Evolutionary conservation across 2,113 vertebrate species (phyloP).

Genomic region (Petroica traversi): DNA sequence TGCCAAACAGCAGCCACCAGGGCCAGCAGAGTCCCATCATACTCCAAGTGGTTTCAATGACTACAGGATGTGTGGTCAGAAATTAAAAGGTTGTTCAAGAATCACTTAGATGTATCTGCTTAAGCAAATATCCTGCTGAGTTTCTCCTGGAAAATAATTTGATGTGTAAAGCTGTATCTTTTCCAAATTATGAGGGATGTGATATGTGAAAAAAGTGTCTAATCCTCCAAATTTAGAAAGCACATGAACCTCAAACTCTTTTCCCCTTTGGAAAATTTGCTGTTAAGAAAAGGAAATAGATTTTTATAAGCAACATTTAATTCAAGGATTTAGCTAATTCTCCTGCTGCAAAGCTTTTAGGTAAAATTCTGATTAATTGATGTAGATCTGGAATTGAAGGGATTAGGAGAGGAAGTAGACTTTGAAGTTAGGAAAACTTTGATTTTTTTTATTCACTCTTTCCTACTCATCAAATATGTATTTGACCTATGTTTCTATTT

Average conservation of each 20-base stretch:
- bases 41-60: not conserved
- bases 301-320: constrained; percentile 41
- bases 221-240: constrained; percentile 1
- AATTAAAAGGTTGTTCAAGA: not conserved
- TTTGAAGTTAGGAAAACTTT: not conserved
- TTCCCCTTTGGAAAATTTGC: constrained; percentile 33
- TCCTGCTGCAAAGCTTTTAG: constrained; percentile 1
- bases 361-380: constrained; percentile 23
- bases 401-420: not conserved
- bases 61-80: not conserved
- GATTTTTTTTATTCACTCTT: constrained; percentile 22
- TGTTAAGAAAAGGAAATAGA: constrained; percentile 3
- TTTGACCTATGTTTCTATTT: constrained; percentile 43
- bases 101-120: not conserved
- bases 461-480: constrained; percentile 1
- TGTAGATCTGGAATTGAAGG: not conserved
- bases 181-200: not conserved
- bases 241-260: not conserved
- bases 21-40: not conserved
- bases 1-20: not conserved
- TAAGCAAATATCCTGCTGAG: not conserved
- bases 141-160: not conserved
- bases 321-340: constrained; percentile 16
- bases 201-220: not conserved
- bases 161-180: not conserved